A percentile compares a stretch with the other conserved stretches of the same genome.
Conservation (phyloP, 2,888 invertebrate genomes). For the Gasteruption jaculator region DNA sequence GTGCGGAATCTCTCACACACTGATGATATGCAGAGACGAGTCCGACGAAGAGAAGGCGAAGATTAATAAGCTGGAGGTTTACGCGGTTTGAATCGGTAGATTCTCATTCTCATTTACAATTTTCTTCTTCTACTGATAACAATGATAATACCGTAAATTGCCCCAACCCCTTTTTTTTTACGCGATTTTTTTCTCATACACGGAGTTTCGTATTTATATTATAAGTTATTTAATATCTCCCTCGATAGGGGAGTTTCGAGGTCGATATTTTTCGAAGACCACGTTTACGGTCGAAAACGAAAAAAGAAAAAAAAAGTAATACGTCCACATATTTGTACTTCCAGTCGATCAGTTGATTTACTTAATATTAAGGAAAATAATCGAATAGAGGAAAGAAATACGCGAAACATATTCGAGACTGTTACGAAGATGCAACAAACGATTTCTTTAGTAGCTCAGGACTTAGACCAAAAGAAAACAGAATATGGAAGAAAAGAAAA, state of each 20-base stretch:
- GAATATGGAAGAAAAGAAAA: constrained; percentile 38
- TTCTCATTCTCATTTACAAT: constrained; percentile 14
- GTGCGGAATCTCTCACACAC: constrained; percentile 83
- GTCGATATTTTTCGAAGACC: no score
- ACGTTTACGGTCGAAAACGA: no score
- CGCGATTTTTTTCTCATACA: no score
- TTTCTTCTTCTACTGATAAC: constrained; percentile 1
- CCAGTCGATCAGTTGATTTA: constrained; percentile 20
- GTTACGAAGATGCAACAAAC: constrained; percentile 16
- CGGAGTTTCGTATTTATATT: no score
- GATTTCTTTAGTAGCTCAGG: constrained; percentile 40
- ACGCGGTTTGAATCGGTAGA: constrained; percentile 38
- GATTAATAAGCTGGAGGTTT: constrained; percentile 59
- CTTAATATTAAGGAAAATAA: no score
- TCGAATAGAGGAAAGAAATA: no score
- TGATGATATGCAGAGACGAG: constrained; percentile 65
- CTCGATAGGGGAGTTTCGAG: no score
- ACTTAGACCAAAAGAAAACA: constrained; percentile 42
- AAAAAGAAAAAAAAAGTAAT: no score
- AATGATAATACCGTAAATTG: constrained; percentile 2
- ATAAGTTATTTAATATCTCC: no score
- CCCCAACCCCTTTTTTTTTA: background rate
- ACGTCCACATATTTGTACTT: constrained; percentile 27
- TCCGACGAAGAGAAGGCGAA: constrained; percentile 63
- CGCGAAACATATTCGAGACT: constrained; percentile 16